Conservation (phyloP, 1,140 invertebrate genomes). For the Mercenaria mercenaria region DNA sequence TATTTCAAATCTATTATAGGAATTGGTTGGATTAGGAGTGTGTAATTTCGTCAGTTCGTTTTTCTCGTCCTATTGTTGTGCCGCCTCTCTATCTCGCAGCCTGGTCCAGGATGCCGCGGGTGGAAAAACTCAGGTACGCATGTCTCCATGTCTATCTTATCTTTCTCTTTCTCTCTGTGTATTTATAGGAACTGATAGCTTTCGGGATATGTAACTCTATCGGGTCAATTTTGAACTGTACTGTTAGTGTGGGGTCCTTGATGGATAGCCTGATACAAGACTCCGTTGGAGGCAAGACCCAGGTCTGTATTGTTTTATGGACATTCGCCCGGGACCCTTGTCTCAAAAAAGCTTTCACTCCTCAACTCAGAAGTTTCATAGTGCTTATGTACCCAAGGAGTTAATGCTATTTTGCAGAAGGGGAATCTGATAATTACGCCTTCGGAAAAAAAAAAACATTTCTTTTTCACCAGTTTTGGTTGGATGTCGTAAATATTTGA, state of each 20-base stretch:
- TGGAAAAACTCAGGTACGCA: conserved; percentile 86
- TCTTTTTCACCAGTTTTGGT: no score
- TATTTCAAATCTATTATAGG: conserved; percentile 79
- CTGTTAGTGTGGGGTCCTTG: conserved; percentile 39
- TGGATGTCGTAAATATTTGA: no score
- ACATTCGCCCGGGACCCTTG: background rate
- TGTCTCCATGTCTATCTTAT: background rate
- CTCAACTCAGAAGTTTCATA: no score
- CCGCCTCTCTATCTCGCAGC: conserved; percentile 87
- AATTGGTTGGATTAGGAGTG: conserved; percentile 87
- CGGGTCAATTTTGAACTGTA: conserved; percentile 48
- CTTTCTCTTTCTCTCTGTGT: conserved; percentile 2
- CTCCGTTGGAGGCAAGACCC: conserved; percentile 56
- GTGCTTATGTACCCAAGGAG: no score
- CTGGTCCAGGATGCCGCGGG: conserved; percentile 86
- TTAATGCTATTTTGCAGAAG: no score
- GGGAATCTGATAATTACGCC: no score
- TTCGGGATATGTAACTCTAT: conserved; percentile 52
- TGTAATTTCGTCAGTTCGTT: conserved; percentile 87
- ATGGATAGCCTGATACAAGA: conserved; percentile 51
- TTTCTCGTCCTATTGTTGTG: conserved; percentile 85
- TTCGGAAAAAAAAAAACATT: no score
- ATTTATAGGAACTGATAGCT: conserved; percentile 63
- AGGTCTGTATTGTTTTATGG: conserved; percentile 34
- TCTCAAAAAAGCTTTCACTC: background rate